These are phyloP conservation scores for Tenrec ecaudatus DNA, from an alignment of 2,113 vertebrate species.

Conservation along the genomic window DNA sequence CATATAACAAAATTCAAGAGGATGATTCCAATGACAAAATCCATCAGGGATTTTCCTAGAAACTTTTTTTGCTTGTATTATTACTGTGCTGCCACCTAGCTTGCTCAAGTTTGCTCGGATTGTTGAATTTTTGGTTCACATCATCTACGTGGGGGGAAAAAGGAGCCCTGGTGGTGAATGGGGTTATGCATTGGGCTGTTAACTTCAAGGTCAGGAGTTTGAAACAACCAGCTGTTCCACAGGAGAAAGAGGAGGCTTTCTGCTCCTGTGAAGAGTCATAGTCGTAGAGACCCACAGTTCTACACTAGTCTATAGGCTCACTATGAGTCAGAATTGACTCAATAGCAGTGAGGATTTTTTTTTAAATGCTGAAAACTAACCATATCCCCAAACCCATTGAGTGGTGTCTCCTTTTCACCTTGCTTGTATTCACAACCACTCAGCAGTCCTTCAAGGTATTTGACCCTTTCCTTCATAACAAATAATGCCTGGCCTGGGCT, in stretches of 20 bases:
- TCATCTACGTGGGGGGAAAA: constrained; percentile 84
- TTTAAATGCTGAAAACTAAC: constrained; percentile 84
- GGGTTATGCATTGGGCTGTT: no score
- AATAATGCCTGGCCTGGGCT: constrained; percentile 79
- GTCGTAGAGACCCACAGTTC: no score
- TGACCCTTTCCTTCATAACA: constrained; percentile 94
- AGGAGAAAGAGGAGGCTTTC: no score
- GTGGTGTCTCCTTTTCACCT: constrained; percentile 93
- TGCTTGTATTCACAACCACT: constrained; percentile 93
- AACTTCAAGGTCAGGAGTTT: no score
- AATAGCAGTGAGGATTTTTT: no score
- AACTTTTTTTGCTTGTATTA: not conserved
- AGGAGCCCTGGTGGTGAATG: no score
- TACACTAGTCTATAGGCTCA: no score
- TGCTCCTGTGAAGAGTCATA: no score
- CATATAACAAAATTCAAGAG: no score
- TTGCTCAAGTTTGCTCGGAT: constrained; percentile 90
- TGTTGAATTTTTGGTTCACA: constrained; percentile 71
- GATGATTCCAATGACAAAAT: not conserved
- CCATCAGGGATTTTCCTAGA: constrained; percentile 85
- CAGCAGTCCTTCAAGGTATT: constrained; percentile 94
- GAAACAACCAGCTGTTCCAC: no score
- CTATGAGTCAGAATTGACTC: no score
- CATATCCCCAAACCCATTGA: constrained; percentile 99
- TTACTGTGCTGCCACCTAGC: constrained; percentile 37